These are phyloP conservation scores for Sminthurinus aureus DNA, from an alignment of 2,888 invertebrate species.

Conservation along the genomic window DNA sequence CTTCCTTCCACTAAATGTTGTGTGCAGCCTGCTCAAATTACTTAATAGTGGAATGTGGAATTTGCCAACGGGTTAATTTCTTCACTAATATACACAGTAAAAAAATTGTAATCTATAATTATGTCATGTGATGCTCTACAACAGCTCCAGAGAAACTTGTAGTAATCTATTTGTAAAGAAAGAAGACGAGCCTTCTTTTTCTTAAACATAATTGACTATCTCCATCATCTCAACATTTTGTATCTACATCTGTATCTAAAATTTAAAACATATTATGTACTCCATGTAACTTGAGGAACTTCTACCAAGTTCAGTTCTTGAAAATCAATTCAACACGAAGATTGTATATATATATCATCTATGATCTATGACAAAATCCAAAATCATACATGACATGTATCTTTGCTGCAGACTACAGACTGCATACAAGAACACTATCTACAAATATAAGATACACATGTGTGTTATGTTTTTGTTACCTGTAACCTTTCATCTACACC, in stretches of 20 bases:
- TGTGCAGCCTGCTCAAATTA: too few relatives aligned
- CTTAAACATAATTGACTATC: not conserved
- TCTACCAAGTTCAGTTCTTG: not conserved
- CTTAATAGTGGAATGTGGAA: too few relatives aligned
- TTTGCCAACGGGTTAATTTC: constrained; percentile 4
- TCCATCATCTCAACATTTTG: too few relatives aligned
- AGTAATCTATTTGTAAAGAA: constrained; percentile 7
- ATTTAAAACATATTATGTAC: not conserved
- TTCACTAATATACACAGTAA: not conserved
- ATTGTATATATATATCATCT: not conserved
- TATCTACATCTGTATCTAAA: too few relatives aligned
- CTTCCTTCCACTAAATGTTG: too few relatives aligned
- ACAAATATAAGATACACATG: not conserved
- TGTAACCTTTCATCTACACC: constrained; percentile 6
- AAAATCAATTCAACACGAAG: too few relatives aligned
- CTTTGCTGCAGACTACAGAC: not conserved
- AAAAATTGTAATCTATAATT: constrained; percentile 18
- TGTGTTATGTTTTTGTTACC: not conserved
- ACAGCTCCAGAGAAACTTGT: not conserved
- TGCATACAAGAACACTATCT: not conserved
- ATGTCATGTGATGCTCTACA: not conserved
- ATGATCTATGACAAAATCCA: not conserved
- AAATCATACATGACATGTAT: not conserved
- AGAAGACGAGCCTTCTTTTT: not conserved
- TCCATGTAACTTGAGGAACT: not conserved